Evolutionary conservation across 2,113 vertebrate species (phyloP).

Genomic region (Saguinus midas): DNA sequence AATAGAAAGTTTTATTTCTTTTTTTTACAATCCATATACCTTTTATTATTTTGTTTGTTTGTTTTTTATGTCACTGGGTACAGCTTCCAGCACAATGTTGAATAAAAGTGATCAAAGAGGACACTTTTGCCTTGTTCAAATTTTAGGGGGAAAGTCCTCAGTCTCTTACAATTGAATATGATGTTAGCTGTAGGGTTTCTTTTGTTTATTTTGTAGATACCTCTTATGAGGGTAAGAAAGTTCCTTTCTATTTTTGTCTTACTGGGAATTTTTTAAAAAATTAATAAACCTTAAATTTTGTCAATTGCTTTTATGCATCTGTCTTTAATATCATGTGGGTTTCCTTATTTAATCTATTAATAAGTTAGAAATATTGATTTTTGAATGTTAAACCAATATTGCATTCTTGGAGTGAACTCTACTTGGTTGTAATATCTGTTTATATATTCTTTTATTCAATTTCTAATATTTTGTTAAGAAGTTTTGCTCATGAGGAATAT

Average conservation of each 20-base stretch:
- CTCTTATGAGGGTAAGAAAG: not conserved
- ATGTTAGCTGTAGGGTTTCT: not conserved
- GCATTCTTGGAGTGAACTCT: not conserved
- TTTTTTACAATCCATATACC: not conserved
- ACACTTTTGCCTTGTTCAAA: not conserved
- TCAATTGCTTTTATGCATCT: not conserved
- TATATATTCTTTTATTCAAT: not conserved
- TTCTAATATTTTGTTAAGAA: not conserved
- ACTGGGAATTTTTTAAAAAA: not conserved
- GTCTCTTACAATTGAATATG: not conserved
- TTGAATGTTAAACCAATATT: not conserved
- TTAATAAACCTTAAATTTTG: slow-evolving; percentile 2
- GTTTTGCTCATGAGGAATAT: not conserved
- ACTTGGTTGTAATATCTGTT: not conserved
- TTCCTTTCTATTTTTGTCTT: not conserved
- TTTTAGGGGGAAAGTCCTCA: not conserved
- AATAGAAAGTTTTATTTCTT: not conserved
- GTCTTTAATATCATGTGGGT: not conserved
- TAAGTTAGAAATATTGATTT: not conserved
- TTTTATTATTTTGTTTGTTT: not conserved
- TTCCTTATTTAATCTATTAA: not conserved
- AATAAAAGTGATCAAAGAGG: not conserved
- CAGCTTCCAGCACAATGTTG: not conserved
- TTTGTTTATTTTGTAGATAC: not conserved
- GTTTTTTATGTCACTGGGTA: not conserved